These are phyloP conservation scores for Melanargia galathea DNA, from an alignment of 2,888 invertebrate species.

Conservation along the genomic window DNA sequence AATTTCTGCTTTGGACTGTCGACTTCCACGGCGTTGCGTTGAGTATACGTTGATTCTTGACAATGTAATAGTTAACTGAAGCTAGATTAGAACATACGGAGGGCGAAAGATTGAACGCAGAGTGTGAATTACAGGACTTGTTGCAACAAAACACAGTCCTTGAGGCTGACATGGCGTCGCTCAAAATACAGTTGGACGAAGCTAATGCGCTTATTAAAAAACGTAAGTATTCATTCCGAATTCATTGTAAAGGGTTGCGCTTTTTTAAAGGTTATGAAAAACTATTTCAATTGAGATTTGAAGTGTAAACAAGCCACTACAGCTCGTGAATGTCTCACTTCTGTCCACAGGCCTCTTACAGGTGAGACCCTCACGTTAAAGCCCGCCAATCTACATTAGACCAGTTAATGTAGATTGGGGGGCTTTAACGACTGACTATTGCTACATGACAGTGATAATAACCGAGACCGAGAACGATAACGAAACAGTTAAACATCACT, in stretches of 20 bases:
- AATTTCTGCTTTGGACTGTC: constrained; percentile 41
- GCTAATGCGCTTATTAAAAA: constrained; percentile 62
- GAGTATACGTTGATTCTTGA: constrained; percentile 50
- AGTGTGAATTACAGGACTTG: constrained; percentile 85
- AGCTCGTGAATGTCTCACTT: too few relatives aligned
- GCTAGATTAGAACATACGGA: constrained; percentile 84
- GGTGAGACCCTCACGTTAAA: too few relatives aligned
- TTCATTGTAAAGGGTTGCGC: background rate
- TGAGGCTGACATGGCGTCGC: constrained; percentile 80
- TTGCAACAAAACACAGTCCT: constrained; percentile 86
- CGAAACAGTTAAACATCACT: too few relatives aligned
- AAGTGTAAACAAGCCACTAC: too few relatives aligned
- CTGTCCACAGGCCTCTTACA: too few relatives aligned
- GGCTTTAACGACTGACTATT: too few relatives aligned
- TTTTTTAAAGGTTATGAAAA: background rate
- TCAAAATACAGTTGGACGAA: constrained; percentile 73
- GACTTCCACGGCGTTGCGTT: constrained; percentile 49
- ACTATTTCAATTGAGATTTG: background rate
- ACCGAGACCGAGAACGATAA: too few relatives aligned
- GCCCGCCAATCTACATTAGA: too few relatives aligned
- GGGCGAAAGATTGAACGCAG: constrained; percentile 84
- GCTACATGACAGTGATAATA: too few relatives aligned
- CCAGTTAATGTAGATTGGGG: too few relatives aligned
- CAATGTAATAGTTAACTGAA: constrained; percentile 79
- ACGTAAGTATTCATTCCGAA: constrained; percentile 49